A percentile compares a stretch with the other conserved stretches of the same genome.
Conservation (phyloP, 2,113 vertebrate species). For the Cervus canadensis region DNA sequence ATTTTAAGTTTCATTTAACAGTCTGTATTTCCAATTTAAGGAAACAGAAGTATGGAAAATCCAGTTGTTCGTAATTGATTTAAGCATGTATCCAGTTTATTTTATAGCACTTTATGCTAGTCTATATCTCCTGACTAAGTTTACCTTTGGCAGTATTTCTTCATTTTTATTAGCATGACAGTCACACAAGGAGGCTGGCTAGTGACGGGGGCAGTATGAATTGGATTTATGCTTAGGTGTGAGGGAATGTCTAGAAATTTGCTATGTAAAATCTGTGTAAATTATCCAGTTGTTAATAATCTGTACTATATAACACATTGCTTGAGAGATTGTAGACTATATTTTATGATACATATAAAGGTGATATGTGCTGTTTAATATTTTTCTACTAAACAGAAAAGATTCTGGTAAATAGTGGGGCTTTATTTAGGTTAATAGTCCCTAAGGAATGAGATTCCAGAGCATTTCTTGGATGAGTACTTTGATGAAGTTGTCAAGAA, state of each 20-base stretch:
- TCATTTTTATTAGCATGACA: conserved; percentile 16
- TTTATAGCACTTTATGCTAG: not conserved
- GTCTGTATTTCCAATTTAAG: not conserved
- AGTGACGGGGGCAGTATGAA: not conserved
- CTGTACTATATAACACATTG: not conserved
- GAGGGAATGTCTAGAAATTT: not conserved
- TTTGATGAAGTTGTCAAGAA: not conserved
- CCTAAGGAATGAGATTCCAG: conserved; percentile 12
- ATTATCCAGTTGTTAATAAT: not conserved
- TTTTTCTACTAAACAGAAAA: not conserved
- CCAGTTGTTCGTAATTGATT: not conserved
- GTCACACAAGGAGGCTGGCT: conserved; percentile 2
- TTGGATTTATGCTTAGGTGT: not conserved
- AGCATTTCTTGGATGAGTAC: conserved; percentile 9
- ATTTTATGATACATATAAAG: conserved; percentile 8
- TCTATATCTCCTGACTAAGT: not conserved
- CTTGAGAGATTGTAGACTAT: not conserved
- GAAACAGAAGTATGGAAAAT: conserved; percentile 12
- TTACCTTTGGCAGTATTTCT: not conserved
- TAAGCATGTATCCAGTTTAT: not conserved
- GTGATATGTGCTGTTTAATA: not conserved
- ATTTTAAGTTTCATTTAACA: conserved; percentile 24
- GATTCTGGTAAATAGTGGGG: not conserved
- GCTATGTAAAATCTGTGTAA: not conserved
- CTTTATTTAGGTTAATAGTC: not conserved